phyloP scores from a whole-genome alignment of 35 echinoderm and acorn worm species.

The Antedon bifida region DNA sequence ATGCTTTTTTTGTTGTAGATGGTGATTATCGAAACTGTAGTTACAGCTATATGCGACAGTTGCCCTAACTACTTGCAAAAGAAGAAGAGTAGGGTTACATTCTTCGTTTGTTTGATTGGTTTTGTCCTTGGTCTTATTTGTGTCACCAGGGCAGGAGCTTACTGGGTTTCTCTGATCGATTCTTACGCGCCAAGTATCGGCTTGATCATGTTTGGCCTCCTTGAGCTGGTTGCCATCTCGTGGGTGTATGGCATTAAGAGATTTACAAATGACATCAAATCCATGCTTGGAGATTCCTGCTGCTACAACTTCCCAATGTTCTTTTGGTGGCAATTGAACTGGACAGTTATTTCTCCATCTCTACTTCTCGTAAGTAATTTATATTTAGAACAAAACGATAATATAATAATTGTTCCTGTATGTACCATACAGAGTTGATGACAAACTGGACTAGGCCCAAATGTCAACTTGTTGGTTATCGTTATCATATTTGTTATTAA shows the following conservation, averaged over 20 bases:
- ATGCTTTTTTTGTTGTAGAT: constrained; percentile 32
- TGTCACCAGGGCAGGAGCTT: constrained; percentile 39
- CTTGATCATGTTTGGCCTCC: constrained; percentile 18
- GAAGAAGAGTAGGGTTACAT: constrained; percentile 28
- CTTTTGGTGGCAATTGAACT: constrained; percentile 21
- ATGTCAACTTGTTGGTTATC: too few relatives aligned
- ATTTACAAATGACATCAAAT: constrained; percentile 17
- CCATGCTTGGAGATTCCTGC: constrained; percentile 2
- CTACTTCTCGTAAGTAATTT: constrained; percentile 17
- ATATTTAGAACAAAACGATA: too few relatives aligned
- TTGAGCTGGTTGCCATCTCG: constrained; percentile 19
- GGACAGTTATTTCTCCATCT: constrained; percentile 10
- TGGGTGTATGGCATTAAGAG: constrained; percentile 26
- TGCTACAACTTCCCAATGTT: neutral
- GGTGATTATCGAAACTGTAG: constrained; percentile 62
- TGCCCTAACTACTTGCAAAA: constrained; percentile 49
- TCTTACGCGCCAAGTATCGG: constrained; percentile 22
- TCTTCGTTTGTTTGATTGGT: constrained; percentile 20
- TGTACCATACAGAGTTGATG: too few relatives aligned
- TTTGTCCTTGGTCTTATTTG: constrained; percentile 57
- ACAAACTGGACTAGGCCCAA: too few relatives aligned
- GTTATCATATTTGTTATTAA: too few relatives aligned
- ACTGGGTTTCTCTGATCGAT: constrained; percentile 23
- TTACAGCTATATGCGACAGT: constrained; percentile 59
- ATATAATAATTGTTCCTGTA: too few relatives aligned